Base-by-base conservation (phyloP, 2,797 vertebrate genomes). In the Rhinophrynus dorsalis region DNA sequence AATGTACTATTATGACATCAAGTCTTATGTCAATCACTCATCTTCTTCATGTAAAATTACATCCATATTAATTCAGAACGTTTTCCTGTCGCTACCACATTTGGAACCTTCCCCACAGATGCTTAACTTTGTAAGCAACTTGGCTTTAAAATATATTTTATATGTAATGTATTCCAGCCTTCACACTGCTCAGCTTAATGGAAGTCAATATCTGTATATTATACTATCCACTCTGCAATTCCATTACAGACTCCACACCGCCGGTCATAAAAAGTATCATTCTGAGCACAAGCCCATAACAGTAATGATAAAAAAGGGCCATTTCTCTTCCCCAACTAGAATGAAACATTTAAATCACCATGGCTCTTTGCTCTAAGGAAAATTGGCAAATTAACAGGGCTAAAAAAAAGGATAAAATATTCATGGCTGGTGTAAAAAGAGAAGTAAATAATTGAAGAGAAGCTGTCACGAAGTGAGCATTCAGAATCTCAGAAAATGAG, bases 281-380 rank as follows among this genome's bases (percentile, higher is more conserved):
- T 89, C 67, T 48, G 37, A 83, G 76, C 67, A 71, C 58, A 73
- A 79, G 78, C 57, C 75, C 78, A 62, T 80, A 82, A 83, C 12
- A 78, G 74, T 75, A 82, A 79, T 81, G 82, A 85, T 74, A 83
- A 83, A 81, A 75, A 81, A 74, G 62, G 77, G 78, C 76, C 79
- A 84, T 83, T 83, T 80, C 66, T 84, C 74, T 83, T 77, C 80
- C 68, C 64, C 68, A 80, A 79, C 79, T 73, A 63, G 42, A 85
- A 87, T 81, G 78, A 88, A 87, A 89, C 86, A 87, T 86, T 87
- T 83, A 88, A 90, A 85, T 76, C 80, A 75, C 75, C 68, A 79
- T 73, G 77, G 73, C 76, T 85, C 73, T 85, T 81, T 81, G 82
- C 83, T 85, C 79, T 79, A 83, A 88, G 84, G 83, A 85, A 88